Evolutionary conservation across 2,888 invertebrate species (phyloP), one percentile per base, ranked within the genome.

Genomic region (Eulithis testata): DNA sequence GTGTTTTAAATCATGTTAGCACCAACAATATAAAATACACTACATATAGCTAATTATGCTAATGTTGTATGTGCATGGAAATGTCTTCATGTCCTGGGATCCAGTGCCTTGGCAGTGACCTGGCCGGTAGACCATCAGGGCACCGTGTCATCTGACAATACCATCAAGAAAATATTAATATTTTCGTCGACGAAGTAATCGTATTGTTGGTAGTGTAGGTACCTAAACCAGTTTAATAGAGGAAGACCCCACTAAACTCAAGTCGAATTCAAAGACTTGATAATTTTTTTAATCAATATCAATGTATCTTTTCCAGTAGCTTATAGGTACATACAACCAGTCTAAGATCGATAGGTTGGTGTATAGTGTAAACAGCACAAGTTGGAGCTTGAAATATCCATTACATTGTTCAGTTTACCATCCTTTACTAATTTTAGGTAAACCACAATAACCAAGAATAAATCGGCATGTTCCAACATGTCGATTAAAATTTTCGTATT

Each of bases 61-160:
- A 71, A 53, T 64, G 55, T 44, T 60, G 69, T 44, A 40, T 65
- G 61, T 65, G 64, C 65, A 63, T 66, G 56, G 63, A 71, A 49
- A 73, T 68, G 75, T 77, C 73, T 73, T 74, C 74, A 70, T 61
- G 65, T 79, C 76, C 77, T 77, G 71, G 63, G 66, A 70, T 76
- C 65, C 69, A 71, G 76, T 71, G 77, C 73, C 74, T 65, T 54
- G 71, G 68, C 66, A 50, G 67, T 63, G 66, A 62, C 67, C 70
- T 65, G 68, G 62, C 65, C 49, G 62, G 70, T 56, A 59, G 70
- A 68, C 73, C 72, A 52, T 69, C 73, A 72, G 69, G 69, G 68
- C 63, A 67, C 69, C 67, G 47, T 63, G 62, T 66, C 70, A 73
- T 74, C 73, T 74, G 75, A 74, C 73, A 70, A 75, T 68, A 72